Evolutionary conservation across 2,113 vertebrate species (phyloP).

Genomic region (Meriones unguiculatus): DNA sequence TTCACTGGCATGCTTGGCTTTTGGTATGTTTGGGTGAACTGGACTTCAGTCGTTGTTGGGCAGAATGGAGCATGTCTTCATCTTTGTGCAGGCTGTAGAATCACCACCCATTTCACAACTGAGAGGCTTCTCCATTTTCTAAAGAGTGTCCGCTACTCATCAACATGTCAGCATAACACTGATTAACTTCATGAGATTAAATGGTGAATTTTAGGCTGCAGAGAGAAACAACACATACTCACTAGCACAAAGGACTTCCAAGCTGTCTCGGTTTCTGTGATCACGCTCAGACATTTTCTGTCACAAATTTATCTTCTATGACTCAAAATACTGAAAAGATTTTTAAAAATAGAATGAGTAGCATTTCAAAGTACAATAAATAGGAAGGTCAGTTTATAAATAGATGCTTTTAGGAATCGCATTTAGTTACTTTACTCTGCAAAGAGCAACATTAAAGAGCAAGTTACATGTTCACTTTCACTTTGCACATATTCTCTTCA

Average conservation of each 20-base stretch:
- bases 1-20: neutral
- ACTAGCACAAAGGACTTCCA: neutral
- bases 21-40: neutral
- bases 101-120: neutral
- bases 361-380: neutral
- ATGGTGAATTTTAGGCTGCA: accelerated
- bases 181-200: neutral
- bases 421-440: neutral
- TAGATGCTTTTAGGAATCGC: neutral
- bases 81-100: neutral
- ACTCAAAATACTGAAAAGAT: neutral
- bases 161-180: neutral
- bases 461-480: neutral
- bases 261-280: accelerated
- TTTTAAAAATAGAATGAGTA: neutral
- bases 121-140: neutral
- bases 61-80: neutral
- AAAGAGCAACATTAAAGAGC: neutral
- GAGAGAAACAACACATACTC: neutral
- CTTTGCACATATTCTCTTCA: neutral
- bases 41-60: neutral
- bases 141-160: neutral
- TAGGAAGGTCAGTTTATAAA: neutral
- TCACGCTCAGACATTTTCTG: neutral
- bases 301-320: neutral